phyloP scores from a whole-genome alignment of 2,113 vertebrate genomes.

The Corythornis vintsioides region DNA sequence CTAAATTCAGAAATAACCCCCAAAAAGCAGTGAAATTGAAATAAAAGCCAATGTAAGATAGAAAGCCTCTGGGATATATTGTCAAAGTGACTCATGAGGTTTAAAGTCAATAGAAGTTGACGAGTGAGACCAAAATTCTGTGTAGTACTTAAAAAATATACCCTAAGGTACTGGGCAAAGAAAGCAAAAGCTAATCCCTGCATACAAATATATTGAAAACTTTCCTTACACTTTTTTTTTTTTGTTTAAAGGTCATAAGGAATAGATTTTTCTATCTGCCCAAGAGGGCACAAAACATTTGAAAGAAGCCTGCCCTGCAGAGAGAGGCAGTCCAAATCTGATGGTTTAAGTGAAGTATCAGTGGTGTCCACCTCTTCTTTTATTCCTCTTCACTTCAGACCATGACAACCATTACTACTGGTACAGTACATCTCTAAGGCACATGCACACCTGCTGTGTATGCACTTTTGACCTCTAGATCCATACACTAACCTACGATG shows the following conservation, averaged over 20 bases:
- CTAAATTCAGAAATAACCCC: conserved; percentile 21
- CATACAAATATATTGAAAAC: conserved; percentile 52
- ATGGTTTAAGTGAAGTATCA: not conserved
- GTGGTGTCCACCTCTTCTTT: not conserved
- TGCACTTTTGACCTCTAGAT: not conserved
- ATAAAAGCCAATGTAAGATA: conserved; percentile 15
- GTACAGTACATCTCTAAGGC: not conserved
- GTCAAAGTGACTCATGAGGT: conserved; percentile 66
- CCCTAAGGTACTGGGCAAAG: conserved; percentile 46
- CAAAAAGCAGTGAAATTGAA: not conserved
- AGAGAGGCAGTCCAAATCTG: not conserved
- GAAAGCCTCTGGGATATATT: conserved; percentile 40
- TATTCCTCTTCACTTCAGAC: not conserved
- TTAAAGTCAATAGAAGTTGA: conserved; percentile 68
- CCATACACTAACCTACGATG: not conserved
- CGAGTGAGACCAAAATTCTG: conserved; percentile 1
- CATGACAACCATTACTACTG: not conserved
- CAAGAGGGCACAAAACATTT: conserved; percentile 6
- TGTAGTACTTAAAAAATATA: conserved; percentile 48
- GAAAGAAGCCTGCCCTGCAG: not conserved
- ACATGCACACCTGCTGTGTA: not conserved
- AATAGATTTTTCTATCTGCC: conserved; percentile 10
- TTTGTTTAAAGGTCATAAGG: not conserved
- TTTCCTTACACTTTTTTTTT: not conserved
- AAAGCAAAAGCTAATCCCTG: conserved; percentile 49